Percentiles rank a stretch among this genome's conserved stretches.
Evolutionary conservation across 2,888 invertebrate species (phyloP).

Genomic region (Rutpela maculata): DNA sequence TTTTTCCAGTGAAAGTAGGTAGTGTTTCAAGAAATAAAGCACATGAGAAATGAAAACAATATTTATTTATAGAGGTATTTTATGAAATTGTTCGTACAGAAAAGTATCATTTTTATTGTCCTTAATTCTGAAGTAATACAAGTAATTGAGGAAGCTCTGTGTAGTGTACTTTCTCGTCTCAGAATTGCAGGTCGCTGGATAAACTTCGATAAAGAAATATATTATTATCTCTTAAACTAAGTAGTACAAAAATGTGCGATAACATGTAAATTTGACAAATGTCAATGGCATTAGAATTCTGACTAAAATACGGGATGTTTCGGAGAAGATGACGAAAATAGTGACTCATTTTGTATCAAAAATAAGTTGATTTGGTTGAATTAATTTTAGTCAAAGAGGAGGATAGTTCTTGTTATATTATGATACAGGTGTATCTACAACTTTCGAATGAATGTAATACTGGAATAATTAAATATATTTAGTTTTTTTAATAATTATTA

Average conservation of each 20-base stretch:
- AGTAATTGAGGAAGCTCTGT: neutral
- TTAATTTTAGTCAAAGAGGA: too few species aligned
- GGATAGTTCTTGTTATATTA: too few species aligned
- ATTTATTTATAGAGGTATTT: slow-evolving; percentile 20
- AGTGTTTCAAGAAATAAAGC: neutral
- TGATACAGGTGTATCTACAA: too few species aligned
- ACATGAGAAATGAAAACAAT: slow-evolving; percentile 6
- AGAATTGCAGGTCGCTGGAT: neutral
- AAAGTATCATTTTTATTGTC: slow-evolving; percentile 26
- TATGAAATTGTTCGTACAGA: slow-evolving; percentile 10
- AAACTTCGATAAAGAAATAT: slow-evolving; percentile 12
- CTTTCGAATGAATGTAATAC: too few species aligned
- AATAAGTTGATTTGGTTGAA: too few species aligned
- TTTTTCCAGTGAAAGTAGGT: too few species aligned
- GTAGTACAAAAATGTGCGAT: neutral
- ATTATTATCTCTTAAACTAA: neutral
- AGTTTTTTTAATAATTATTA: too few species aligned
- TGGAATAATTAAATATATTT: too few species aligned
- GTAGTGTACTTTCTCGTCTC: neutral
- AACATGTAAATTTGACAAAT: neutral
- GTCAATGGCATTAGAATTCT: neutral
- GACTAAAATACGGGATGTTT: neutral
- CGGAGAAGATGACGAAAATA: neutral
- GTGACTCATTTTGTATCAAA: too few species aligned
- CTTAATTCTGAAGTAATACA: slow-evolving; percentile 9